Conservation (phyloP, 2,797 vertebrate species). For the Acrossocheilus wenchowensis region DNA sequence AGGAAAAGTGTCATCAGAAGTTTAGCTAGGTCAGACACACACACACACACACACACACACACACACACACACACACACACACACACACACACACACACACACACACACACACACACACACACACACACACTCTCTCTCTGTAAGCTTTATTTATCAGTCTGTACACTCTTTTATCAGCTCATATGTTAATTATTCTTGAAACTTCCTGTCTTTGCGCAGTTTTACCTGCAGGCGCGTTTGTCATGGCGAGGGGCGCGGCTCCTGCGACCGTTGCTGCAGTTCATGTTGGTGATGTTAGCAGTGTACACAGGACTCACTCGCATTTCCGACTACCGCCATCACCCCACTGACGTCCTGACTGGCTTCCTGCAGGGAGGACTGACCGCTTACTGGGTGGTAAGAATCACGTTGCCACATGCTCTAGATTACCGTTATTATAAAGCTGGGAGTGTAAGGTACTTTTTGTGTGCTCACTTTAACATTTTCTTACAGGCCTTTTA, state of each 20-base stretch:
- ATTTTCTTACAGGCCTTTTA: conserved; percentile 77
- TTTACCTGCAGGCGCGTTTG: conserved; percentile 83
- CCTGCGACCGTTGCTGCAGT: conserved; percentile 80
- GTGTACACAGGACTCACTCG: conserved; percentile 81
- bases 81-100: neutral
- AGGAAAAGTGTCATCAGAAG: neutral
- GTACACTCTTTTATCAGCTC: conserved; percentile 23
- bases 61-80: neutral
- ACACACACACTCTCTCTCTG: neutral
- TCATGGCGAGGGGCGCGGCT: conserved; percentile 81
- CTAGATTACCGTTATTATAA: neutral
- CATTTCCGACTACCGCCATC: conserved; percentile 84
- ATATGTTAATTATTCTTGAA: conserved; percentile 24
- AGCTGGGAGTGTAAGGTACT: neutral
- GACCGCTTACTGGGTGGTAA: conserved; percentile 85
- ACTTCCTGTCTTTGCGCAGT: conserved; percentile 67
- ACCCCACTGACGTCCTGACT: conserved; percentile 78
- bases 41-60: neutral
- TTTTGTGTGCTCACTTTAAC: neutral
- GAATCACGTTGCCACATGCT: neutral
- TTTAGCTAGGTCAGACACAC: neutral
- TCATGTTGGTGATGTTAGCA: conserved; percentile 82
- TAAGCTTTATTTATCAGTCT: conserved; percentile 12
- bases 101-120: neutral
- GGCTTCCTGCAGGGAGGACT: conserved; percentile 83